Evolutionary conservation across 30 jellyfish, hydroid and myxozoan species (phyloP), one percentile per base, ranked within the genome.

Genomic region (Aurelia coerulea): DNA sequence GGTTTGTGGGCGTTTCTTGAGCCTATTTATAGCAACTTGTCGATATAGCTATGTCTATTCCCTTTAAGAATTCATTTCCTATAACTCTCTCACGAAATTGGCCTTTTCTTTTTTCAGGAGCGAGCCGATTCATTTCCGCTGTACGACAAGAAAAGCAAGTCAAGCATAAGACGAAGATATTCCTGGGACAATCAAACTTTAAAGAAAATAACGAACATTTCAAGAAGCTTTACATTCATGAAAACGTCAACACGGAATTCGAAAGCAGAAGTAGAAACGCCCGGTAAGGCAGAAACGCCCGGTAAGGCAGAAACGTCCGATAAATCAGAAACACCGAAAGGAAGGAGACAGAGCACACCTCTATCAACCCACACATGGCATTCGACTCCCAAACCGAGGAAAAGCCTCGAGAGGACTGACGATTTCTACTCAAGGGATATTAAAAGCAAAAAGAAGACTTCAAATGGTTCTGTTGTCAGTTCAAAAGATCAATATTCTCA

Each of bases 101-200:
- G 11, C 56, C 6, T 9, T 4, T 9, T 74, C 31, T 53, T 4
- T 3, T 32, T 74, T 17, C 72, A 74, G 85, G 53, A 37, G 16
- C 54, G 85, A 74, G 60, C 85, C 6, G 85, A 74, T 16, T 74
- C 85, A 7, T 74, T 73, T 33, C 85, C 85, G 13, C 72, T 74
- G 12, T 42, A 73, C 10, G 84, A 65, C 65, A 67, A 62, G 76
- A 84, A 62, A 46, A 62, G 33, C 49, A 41, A 50, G 9, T 35
- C 81, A 52, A 87, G 69, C 31, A 49, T 88, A 5, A 68, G 32
- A n/a, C 79, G 96, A 33, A 78, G 96, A 60, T 80, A 65, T 72
- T 88, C 96, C 5, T 71, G 89, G 77, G 96, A 88, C 64, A 88
- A 62, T 65, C 63, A 86, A 15, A 56, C 96, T 16, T 72, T 88